Conservation (phyloP, 2,113 vertebrate species). For the Podilymbus podiceps region DNA sequence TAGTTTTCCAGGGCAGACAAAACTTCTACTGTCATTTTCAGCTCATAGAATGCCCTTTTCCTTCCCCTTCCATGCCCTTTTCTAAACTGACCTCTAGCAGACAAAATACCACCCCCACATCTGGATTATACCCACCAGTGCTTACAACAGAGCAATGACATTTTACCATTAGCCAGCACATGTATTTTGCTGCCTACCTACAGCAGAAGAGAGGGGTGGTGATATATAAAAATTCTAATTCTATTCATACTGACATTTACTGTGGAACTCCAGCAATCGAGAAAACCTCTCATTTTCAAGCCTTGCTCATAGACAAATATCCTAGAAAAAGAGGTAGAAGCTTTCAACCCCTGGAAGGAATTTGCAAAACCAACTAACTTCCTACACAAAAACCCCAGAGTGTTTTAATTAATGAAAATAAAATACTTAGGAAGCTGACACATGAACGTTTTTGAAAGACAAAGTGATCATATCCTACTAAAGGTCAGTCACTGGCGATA, state of each 20-base stretch:
- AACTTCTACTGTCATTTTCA: neutral
- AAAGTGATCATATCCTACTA: neutral
- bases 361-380: neutral
- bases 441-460: neutral
- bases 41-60: neutral
- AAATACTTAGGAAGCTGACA: neutral
- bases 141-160: neutral
- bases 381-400: rapidly evolving
- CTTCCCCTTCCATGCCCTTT: neutral
- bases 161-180: neutral
- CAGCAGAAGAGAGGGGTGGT: neutral
- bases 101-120: neutral
- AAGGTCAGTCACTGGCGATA: neutral
- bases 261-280: neutral
- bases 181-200: neutral
- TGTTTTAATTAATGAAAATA: neutral
- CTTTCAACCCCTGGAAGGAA: neutral
- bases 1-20: neutral
- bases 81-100: neutral
- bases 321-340: neutral
- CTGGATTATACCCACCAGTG: neutral
- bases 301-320: neutral
- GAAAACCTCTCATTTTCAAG: neutral
- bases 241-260: conserved; percentile 32
- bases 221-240: conserved; percentile 7